Evolutionary conservation across 2,888 invertebrate species (phyloP), one percentile per base, ranked within the genome.

Genomic region (Apomyelois bistriatella): DNA sequence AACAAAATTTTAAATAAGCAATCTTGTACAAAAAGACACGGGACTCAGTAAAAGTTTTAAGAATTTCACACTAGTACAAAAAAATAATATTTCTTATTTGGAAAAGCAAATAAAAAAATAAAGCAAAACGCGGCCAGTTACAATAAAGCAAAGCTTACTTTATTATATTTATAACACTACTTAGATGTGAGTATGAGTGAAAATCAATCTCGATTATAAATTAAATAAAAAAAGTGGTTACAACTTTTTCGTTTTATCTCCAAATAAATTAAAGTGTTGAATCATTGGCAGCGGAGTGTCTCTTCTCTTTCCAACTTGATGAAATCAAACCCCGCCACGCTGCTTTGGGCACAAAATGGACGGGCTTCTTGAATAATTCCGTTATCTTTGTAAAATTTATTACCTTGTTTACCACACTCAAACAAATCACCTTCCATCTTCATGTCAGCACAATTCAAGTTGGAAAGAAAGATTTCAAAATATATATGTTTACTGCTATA

Each of bases 401-500:
- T 35, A 36, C 5, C 6, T 32, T 41, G 17, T 36, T 22, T 32
- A 46, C 41, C 30, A n/a, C 28, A 52, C 43, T 41, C 15, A 28
- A 48, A 16, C 10, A 1, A 28, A 35, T 17, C 52, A 52, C 52
- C 15, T 43, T 12, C 52, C 60, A 60, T 58, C 57, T 51, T 50
- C 60, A 60, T 58, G 48, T 54, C 48, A 57, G 60, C 60, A 60
- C 60, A 48, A 48, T 17, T 60, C 58, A 60, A 60, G 60, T 60
- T 60, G 60, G 58, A 58, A 60, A 57, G 60, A 57, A 49, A 60
- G 58, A 37, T 56, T 62, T 58, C 48, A 60, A 62, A 59, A 56
- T 57, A 49, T 58, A 57, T 10, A 40, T 40, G 40, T 40, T 40
- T 40, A 40, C 64, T 68, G 71, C 74, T 74, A 64, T 71, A 61